Percentiles rank a stretch among this genome's conserved stretches.
phyloP scores from a whole-genome alignment of 2,113 vertebrate genomes.

The Oriolus oriolus region DNA sequence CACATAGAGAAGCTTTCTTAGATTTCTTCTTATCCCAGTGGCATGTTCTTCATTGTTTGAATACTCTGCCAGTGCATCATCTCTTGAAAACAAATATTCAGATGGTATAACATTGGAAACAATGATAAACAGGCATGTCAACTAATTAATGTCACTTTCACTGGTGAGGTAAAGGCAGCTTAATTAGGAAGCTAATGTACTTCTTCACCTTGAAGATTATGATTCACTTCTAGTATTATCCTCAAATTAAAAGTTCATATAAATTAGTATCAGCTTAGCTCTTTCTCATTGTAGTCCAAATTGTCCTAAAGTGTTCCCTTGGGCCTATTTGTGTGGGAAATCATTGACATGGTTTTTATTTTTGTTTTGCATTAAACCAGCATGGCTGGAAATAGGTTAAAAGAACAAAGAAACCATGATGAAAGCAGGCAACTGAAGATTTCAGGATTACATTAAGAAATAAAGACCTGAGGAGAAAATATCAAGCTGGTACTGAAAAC shows the following conservation, averaged over 20 bases:
- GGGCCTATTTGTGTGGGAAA: constrained; percentile 57
- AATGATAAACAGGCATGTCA: background rate
- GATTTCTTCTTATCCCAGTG: background rate
- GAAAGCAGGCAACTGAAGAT: background rate
- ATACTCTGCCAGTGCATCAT: background rate
- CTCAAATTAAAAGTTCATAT: constrained; percentile 71
- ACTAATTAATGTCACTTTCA: constrained; percentile 65
- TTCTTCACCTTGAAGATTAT: constrained; percentile 67
- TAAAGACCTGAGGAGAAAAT: background rate
- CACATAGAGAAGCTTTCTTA: background rate
- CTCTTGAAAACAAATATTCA: constrained; percentile 6
- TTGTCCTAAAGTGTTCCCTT: constrained; percentile 52
- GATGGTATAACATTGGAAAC: background rate
- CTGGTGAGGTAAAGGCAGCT: constrained; percentile 63
- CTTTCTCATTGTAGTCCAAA: constrained; percentile 39
- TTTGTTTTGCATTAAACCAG: constrained; percentile 46
- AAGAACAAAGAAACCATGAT: constrained; percentile 14
- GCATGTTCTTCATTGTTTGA: background rate
- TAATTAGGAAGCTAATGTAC: constrained; percentile 37
- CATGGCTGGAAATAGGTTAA: constrained; percentile 43
- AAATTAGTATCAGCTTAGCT: constrained; percentile 47
- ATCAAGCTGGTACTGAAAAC: background rate
- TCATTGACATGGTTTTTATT: constrained; percentile 43
- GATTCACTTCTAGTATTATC: constrained; percentile 64
- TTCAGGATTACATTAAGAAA: background rate